Evolutionary conservation across 2,888 invertebrate genomes (phyloP).

Genomic region (Pherbina coryleti): DNA sequence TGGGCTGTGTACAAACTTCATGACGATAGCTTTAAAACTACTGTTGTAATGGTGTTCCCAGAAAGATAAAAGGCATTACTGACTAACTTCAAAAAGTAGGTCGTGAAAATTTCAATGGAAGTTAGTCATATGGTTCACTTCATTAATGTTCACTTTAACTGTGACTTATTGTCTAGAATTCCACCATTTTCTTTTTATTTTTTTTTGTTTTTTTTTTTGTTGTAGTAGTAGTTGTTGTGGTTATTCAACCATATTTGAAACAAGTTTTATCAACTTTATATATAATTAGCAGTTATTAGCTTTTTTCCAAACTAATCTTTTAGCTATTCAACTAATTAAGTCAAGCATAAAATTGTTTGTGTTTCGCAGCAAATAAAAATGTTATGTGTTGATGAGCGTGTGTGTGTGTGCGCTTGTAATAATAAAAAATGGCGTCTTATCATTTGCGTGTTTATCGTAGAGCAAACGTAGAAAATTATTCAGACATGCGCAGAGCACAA

Average conservation of each 20-base stretch:
- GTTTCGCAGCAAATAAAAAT: not conserved
- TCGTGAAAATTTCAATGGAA: no score
- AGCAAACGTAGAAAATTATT: not conserved
- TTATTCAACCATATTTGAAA: not conserved
- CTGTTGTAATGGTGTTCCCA: no score
- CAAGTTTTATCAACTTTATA: not conserved
- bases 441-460: not conserved
- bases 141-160: no score
- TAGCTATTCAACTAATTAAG: constrained; percentile 15
- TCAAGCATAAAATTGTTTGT: constrained; percentile 13
- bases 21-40: no score
- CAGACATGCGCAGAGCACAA: not conserved
- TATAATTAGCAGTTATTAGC: not conserved
- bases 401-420: not conserved
- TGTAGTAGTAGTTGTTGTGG: no score
- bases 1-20: no score
- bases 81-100: no score
- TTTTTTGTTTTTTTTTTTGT: no score
- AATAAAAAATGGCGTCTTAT: not conserved
- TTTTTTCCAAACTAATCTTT: not conserved
- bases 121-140: no score
- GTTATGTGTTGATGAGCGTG: not conserved
- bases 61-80: no score
- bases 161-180: no score
- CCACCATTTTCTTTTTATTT: no score